Base-by-base conservation (phyloP, 2,888 invertebrate genomes). In the Nezara viridula region DNA sequence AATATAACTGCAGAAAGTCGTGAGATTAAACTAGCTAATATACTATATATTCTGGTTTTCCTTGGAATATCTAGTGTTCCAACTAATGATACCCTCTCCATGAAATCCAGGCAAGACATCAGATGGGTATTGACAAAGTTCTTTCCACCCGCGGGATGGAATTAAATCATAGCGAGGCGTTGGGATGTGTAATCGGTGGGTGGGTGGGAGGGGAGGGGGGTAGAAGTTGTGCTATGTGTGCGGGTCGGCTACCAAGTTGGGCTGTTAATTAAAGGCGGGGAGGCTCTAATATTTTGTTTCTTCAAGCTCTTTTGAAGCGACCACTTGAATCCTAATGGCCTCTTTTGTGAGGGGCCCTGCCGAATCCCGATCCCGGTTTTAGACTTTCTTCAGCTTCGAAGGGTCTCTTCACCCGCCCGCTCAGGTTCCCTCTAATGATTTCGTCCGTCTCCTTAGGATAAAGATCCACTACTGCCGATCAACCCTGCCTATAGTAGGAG, bases 251-350 rank as follows among this genome's bases (percentile, higher is more conserved):
- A 44, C 24, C 44, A 81, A 81, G 44, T 81, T 40, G 37, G 40
- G 9, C 81, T 81, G 81, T 81, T 81, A 81, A 81, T 81, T 81
- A 81, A 81, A 81, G 81, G 44, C 27, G 12, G 44, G 44, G 77
- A 5, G 66, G 44, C n/a, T n/a, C 81, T 47, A 81, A 81, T 81
- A 81, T 81, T 81, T 81, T 81, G 81, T 81, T 81, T 81, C 81
- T 47, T 81, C 81, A 44, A 81, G 44, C 44, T 81, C 81, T 81
- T 81, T 81, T 47, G 81, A 47, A 81, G 81, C 44, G 40, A 47
- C 81, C n/a, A 40, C 81, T 81, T 81, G 81, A 81, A 81, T 81
- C 81, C 81, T 81, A 81, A 81, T 81, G 81, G 44, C 44, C 81
- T n/a, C 81, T 81, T 81, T 81, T 44, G 81, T 81, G 44, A 47